These are phyloP conservation scores for Cephus pygmeus DNA, from an alignment of 2,888 invertebrate genomes.

Conservation along the genomic window DNA sequence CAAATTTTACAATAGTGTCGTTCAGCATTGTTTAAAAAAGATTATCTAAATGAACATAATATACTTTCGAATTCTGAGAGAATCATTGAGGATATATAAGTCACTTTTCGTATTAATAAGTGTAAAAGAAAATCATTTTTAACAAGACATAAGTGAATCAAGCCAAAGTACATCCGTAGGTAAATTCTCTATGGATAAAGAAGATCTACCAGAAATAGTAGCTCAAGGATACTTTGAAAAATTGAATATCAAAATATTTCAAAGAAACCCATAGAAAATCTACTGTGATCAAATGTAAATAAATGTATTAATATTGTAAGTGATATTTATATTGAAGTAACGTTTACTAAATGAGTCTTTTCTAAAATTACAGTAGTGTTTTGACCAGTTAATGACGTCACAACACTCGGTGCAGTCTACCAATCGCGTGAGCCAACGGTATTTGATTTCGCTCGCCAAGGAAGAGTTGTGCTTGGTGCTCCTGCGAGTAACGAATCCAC, in stretches of 20 bases:
- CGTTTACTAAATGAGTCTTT: background rate
- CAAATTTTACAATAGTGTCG: background rate
- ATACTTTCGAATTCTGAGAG: background rate
- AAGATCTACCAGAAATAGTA: background rate
- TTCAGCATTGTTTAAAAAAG: background rate
- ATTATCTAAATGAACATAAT: background rate
- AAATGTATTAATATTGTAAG: background rate
- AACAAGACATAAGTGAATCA: background rate
- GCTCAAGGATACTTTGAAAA: background rate
- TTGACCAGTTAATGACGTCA: conserved; percentile 44
- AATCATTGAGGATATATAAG: background rate
- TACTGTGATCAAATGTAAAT: background rate
- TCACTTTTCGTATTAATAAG: background rate
- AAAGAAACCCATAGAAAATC: background rate
- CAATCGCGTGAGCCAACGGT: conserved; percentile 46
- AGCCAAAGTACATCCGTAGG: background rate
- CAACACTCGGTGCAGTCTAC: conserved; percentile 26
- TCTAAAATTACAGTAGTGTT: conserved; percentile 6
- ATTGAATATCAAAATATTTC: background rate
- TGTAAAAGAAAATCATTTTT: background rate
- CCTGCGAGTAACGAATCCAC: conserved; percentile 22
- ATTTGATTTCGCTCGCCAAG: conserved; percentile 52
- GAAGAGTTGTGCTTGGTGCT: conserved; percentile 43
- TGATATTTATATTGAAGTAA: background rate
- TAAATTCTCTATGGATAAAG: background rate